Base-by-base conservation (phyloP, 2,113 vertebrate species). In the Thymallus thymallus region DNA sequence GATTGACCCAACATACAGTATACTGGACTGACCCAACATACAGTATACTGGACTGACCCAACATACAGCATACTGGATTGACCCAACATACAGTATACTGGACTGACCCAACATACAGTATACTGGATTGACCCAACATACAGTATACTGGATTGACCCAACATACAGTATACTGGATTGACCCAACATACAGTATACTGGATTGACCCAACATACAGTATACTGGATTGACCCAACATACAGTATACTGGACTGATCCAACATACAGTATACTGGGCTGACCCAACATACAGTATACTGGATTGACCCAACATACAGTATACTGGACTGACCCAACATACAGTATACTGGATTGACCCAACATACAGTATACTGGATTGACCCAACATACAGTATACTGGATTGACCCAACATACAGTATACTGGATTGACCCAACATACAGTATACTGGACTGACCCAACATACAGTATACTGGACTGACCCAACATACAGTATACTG, bases 21-120 rank as follows among this genome's bases (percentile, higher is more conserved):
- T 26, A 26, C n/a, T n/a, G n/a, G n/a, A n/a, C n/a, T 81, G 76
- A 80, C 79, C 80, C 85, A 86, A 74, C 66, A 82, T 55, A 23
- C 63, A 77, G 71, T 24, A 55, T 26, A 26, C n/a, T n/a, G n/a
- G n/a, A n/a, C n/a, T 81, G 76, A 80, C 79, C 80, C 85, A 86
- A 74, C 66, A 82, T 55, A 23, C 63, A 77, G 71, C 14, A 55
- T 26, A 26, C n/a, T n/a, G n/a, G n/a, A n/a, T n/a, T 81, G 76
- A 80, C 79, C 80, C 85, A 86, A 74, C 66, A 82, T 55, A 23
- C 63, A 77, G 71, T 24, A 55, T 26, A 26, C n/a, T n/a, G n/a
- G n/a, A n/a, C n/a, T 81, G 76, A 80, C 79, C 80, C 85, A 86
- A 74, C 66, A 82, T 55, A 23, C 63, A 77, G 71, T 24, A 55